These are phyloP conservation scores for Drosophila falleni DNA, from an alignment of 2,888 invertebrate genomes.

Conservation along the genomic window DNA sequence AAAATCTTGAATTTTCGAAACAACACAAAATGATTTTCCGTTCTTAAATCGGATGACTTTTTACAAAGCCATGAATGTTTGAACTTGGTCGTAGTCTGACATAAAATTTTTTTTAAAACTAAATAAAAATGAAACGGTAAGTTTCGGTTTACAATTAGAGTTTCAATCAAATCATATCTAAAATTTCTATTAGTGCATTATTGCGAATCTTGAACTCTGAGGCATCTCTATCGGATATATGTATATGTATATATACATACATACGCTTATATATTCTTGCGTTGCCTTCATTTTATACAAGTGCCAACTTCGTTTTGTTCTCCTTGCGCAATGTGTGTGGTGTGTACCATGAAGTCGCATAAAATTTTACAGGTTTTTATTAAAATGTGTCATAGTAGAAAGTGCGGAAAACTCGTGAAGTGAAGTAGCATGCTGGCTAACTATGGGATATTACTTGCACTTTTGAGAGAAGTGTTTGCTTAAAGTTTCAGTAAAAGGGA, in stretches of 20 bases:
- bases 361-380: slow-evolving; percentile 73
- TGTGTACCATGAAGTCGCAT: slow-evolving; percentile 52
- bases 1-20: too few relatives aligned
- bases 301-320: slow-evolving; percentile 37
- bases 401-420: slow-evolving; percentile 13
- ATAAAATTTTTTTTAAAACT: too few relatives aligned
- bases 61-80: too few relatives aligned
- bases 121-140: too few relatives aligned
- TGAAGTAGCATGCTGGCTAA: slow-evolving; percentile 33
- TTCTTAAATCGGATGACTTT: too few relatives aligned
- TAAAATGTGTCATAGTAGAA: slow-evolving; percentile 61
- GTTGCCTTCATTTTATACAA: slow-evolving; percentile 55
- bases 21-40: too few relatives aligned
- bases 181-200: slow-evolving; percentile 45
- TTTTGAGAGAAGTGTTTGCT: slow-evolving; percentile 52
- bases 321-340: slow-evolving; percentile 11
- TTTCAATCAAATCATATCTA: not conserved
- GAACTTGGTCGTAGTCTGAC: too few relatives aligned
- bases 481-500: slow-evolving; percentile 44
- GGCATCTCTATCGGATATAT: slow-evolving; percentile 27
- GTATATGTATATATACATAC: slow-evolving; percentile 28
- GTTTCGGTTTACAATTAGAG: not conserved
- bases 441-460: slow-evolving; percentile 65
- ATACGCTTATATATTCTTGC: slow-evolving; percentile 32
- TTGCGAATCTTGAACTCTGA: slow-evolving; percentile 28